Conservation (phyloP, 2,797 vertebrate genomes). For the Gambelia wislizenii region DNA sequence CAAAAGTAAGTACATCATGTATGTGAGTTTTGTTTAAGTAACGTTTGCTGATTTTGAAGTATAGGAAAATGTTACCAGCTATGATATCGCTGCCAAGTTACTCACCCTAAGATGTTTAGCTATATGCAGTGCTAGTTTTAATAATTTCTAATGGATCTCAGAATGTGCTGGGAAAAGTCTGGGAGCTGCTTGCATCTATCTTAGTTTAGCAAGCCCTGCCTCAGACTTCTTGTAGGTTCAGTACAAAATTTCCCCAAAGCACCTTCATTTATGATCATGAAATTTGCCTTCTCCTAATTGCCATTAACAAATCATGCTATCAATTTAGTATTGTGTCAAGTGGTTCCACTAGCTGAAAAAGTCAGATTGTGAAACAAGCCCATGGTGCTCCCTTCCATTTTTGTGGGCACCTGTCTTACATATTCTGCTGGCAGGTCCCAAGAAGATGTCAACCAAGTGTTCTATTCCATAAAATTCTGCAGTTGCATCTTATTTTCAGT, state of each 20-base stretch:
- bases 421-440: background rate
- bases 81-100: background rate
- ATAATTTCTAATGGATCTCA: background rate
- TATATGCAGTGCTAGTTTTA: background rate
- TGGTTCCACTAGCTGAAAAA: background rate
- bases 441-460: background rate
- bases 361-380: background rate
- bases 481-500: background rate
- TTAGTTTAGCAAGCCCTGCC: background rate
- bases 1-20: constrained; percentile 86
- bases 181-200: background rate
- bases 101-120: background rate
- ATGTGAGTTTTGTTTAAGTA: background rate
- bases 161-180: background rate
- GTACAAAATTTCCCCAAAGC: background rate
- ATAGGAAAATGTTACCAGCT: background rate
- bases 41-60: constrained; percentile 9
- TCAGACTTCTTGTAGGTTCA: no score
- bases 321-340: background rate
- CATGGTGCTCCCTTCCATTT: background rate
- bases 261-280: background rate
- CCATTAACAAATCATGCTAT: background rate
- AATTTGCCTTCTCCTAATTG: background rate
- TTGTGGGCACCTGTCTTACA: background rate
- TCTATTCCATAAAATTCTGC: background rate